phyloP scores from a whole-genome alignment of 2,888 invertebrate genomes.

The Tanaodytes sp. region DNA sequence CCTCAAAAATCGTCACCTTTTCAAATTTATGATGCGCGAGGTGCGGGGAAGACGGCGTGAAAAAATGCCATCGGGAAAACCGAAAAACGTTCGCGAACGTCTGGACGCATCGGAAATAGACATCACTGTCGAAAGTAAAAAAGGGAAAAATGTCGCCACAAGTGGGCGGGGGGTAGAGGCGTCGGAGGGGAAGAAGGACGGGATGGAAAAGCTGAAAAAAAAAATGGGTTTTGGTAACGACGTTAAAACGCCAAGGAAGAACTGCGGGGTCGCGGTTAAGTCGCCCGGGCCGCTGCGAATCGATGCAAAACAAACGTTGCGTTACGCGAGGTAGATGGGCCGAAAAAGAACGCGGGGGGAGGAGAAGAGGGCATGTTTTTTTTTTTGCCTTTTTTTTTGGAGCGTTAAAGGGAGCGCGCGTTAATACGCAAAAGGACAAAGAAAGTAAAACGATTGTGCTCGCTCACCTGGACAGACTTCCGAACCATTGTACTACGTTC shows the following conservation, averaged over 20 bases:
- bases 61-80: not conserved
- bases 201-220: conserved; percentile 17
- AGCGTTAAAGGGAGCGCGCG: conserved; percentile 5
- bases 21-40: no score
- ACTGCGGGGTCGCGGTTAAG: not conserved
- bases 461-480: conserved; percentile 77
- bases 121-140: conserved; percentile 11
- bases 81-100: conserved; percentile 14
- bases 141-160: conserved; percentile 19
- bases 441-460: conserved; percentile 4
- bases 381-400: conserved; percentile 9
- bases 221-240: not conserved
- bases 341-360: not conserved
- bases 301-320: conserved; percentile 11
- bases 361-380: no score
- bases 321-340: not conserved
- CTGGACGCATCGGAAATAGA: conserved; percentile 25
- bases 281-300: not conserved
- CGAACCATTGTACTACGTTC: conserved; percentile 98
- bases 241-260: not conserved
- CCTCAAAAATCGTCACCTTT: no score
- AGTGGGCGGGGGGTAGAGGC: conserved; percentile 5
- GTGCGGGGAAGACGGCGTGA: no score
- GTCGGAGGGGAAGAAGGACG: conserved; percentile 28
- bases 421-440: conserved; percentile 28